Percentiles rank a stretch among this genome's conserved stretches.
Evolutionary conservation across 1,140 invertebrate species (phyloP).

Genomic region (Leptinotarsa lineolata): DNA sequence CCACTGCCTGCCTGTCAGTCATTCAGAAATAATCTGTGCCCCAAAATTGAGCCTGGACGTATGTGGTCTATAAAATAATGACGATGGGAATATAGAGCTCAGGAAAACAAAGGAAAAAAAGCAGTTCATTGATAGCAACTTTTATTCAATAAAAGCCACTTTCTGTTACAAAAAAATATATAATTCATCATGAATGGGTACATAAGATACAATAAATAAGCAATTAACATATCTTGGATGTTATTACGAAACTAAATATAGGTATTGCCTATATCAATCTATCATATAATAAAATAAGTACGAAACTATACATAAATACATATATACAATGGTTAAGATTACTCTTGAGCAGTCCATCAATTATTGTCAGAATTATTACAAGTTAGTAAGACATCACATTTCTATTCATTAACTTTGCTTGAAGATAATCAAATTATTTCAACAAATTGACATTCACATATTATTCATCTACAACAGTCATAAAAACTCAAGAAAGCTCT

Average conservation of each 20-base stretch:
- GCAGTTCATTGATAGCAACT: neutral
- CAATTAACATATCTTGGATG: slow-evolving; percentile 18
- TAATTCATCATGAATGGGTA: neutral
- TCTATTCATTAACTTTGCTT: slow-evolving; percentile 22
- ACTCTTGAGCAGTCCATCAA: slow-evolving; percentile 30
- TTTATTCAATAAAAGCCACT: slow-evolving; percentile 6
- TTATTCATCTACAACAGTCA: neutral
- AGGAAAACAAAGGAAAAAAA: neutral
- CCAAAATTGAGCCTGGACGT: no score
- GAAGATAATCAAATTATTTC: slow-evolving; percentile 9
- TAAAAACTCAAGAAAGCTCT: slow-evolving; percentile 2
- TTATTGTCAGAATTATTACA: slow-evolving; percentile 25
- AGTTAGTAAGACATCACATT: slow-evolving; percentile 37
- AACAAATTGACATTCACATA: neutral
- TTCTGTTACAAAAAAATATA: neutral
- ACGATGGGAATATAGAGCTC: no score
- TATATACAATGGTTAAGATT: slow-evolving; percentile 13
- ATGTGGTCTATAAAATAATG: no score
- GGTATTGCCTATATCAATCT: neutral
- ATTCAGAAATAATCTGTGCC: no score
- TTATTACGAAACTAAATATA: neutral
- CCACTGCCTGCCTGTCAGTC: no score
- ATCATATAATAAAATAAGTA: slow-evolving; percentile 25
- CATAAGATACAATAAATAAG: slow-evolving; percentile 29
- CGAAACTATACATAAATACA: slow-evolving; percentile 32